These are phyloP conservation scores for Nannospalax galili DNA, from an alignment of 2,113 vertebrate species.

Conservation along the genomic window DNA sequence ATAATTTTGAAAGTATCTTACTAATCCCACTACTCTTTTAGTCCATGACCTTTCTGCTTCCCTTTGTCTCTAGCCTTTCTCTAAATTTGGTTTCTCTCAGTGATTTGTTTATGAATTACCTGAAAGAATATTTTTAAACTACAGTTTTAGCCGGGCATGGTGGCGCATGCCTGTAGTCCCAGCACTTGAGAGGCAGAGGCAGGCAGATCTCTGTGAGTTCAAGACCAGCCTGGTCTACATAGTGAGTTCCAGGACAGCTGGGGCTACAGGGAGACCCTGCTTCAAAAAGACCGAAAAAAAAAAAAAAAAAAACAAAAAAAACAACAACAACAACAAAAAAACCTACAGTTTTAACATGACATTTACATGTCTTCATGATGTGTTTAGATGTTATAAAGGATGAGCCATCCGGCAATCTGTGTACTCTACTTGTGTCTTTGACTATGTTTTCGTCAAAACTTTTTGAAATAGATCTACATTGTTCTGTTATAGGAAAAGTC, in stretches of 20 bases:
- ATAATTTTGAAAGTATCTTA: not conserved
- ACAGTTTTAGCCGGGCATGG: too few species aligned
- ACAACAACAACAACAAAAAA: too few species aligned
- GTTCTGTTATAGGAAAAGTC: not conserved
- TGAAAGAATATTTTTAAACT: not conserved
- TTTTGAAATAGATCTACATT: not conserved
- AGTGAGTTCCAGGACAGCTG: too few species aligned
- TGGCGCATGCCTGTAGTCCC: too few species aligned
- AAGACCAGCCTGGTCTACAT: too few species aligned
- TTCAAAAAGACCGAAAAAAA: too few species aligned
- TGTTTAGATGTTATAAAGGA: not conserved
- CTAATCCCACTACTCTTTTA: not conserved
- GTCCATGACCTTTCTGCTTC: not conserved
- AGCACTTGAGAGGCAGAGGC: too few species aligned
- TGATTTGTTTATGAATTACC: not conserved
- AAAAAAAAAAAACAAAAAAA: too few species aligned
- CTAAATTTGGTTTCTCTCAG: not conserved
- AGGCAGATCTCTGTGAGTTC: too few species aligned
- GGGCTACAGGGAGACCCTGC: too few species aligned
- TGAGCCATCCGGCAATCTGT: not conserved
- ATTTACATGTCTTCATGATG: not conserved
- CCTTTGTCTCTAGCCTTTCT: not conserved
- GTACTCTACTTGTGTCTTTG: not conserved
- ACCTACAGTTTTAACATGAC: not conserved
- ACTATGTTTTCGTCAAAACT: not conserved